These are phyloP conservation scores for Drosophila navojoa DNA, from an alignment of 1,140 invertebrate genomes.

Conservation along the genomic window DNA sequence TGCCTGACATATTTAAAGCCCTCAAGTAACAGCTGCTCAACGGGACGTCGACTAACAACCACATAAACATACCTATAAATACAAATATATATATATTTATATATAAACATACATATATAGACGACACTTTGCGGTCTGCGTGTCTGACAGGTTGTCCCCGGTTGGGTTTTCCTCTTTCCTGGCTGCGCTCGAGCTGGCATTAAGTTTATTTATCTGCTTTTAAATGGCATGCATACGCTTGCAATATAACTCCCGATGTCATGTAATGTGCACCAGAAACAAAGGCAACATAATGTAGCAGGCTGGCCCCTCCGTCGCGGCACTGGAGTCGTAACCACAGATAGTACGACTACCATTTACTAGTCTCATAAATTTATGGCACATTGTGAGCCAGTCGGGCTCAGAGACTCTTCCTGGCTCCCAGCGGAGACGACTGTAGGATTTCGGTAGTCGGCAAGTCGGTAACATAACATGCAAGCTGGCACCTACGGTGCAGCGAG, in stretches of 20 bases:
- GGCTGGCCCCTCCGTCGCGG: constrained; percentile 8
- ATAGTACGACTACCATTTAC: constrained; percentile 57
- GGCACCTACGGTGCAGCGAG: constrained; percentile 58
- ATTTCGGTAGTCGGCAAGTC: constrained; percentile 51
- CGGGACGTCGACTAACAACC: constrained; percentile 4
- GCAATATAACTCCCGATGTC: constrained; percentile 69
- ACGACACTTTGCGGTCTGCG: constrained; percentile 39
- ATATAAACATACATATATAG: no score
- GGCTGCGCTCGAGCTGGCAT: constrained; percentile 47
- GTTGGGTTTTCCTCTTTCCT: background rate
- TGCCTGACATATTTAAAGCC: constrained; percentile 8
- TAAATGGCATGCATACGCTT: constrained; percentile 76
- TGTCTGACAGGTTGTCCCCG: constrained; percentile 20
- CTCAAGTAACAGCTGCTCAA: constrained; percentile 2
- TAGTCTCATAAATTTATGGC: constrained; percentile 81
- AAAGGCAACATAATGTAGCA: constrained; percentile 77
- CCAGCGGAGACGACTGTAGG: constrained; percentile 21
- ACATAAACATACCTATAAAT: background rate
- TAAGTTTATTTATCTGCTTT: constrained; percentile 79
- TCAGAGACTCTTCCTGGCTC: constrained; percentile 1
- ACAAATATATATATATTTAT: no score
- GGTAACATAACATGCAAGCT: constrained; percentile 71
- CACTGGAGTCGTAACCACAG: constrained; percentile 32
- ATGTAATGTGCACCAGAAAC: constrained; percentile 77
- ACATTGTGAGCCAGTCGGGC: constrained; percentile 52